Base-by-base conservation (phyloP, 2,888 invertebrate species). In the Athetis lepigone region DNA sequence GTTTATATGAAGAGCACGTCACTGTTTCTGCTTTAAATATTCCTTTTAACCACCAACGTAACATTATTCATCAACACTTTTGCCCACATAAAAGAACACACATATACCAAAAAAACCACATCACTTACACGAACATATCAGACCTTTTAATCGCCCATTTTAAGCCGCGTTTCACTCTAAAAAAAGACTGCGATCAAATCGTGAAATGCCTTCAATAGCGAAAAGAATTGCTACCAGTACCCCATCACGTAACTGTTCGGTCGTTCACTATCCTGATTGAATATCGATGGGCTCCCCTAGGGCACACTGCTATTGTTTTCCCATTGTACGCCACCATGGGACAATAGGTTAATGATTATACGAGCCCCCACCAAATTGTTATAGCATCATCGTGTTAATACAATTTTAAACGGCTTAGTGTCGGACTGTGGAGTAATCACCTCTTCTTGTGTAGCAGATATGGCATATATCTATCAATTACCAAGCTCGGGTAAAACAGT, bases 231-330 rank as follows among this genome's bases (percentile, higher is more conserved):
- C 37, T 66, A 19, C 67, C 43, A 57, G 57, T 49, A 65, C 57
- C n/a, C n/a, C 51, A 62, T 57, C 67, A 68, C 57, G 66, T 65
- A 75, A 78, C 79, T 46, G 66, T 54, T 78, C 54, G 68, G 54
- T 70, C 81, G 65, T 71, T 69, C 80, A 75, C 79, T 80, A 81
- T 76, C 77, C 64, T 77, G 74, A 79, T 79, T 79, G 74, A 79
- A 81, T 76, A 79, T 79, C 79, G 64, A 81, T 79, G 70, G 67
- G 67, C 60, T 81, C 70, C 81, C 81, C 59, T 29, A 57, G 74
- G 73, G 61, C 45, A 68, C 60, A 62, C 58, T 55, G 63, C 79
- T 62, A 79, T 81, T 79, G 79, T 81, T 79, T 81, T 60, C 73
- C 81, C 73, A 79, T 79, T 64, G 64, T 67, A 56, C 43, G 42